Evolutionary conservation across 2,797 vertebrate genomes (phyloP).

Genomic region (Sebastiscus tertius): DNA sequence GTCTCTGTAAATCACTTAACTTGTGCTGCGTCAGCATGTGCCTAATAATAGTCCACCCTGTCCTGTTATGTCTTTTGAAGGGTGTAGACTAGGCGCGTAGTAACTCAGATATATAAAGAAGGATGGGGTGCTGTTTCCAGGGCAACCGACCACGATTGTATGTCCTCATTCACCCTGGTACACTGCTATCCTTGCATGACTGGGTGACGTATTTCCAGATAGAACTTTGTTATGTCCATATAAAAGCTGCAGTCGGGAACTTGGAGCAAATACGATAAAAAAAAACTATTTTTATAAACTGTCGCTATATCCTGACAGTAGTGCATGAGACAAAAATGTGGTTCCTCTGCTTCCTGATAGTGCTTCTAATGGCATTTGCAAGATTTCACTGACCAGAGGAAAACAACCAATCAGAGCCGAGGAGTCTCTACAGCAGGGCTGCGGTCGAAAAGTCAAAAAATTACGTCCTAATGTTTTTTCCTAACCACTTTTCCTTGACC

Average conservation of each 20-base stretch:
- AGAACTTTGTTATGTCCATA: conserved; percentile 10
- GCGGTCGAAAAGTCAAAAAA: too few relatives aligned
- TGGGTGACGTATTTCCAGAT: conserved; percentile 6
- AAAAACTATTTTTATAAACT: neutral
- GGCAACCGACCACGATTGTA: conserved; percentile 34
- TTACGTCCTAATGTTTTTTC: too few relatives aligned
- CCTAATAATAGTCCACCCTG: conserved; percentile 67
- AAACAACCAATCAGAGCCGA: too few relatives aligned
- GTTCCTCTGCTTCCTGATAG: too few relatives aligned
- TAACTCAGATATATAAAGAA: conserved; percentile 40
- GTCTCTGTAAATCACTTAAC: conserved; percentile 62
- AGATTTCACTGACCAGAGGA: too few relatives aligned
- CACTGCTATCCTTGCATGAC: conserved; percentile 23
- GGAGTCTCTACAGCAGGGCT: too few relatives aligned
- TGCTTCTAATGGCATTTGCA: too few relatives aligned
- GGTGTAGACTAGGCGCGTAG: conserved; percentile 9
- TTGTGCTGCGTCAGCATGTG: conserved; percentile 60
- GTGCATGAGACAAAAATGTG: too few relatives aligned
- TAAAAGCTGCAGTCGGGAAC: neutral
- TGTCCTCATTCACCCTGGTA: conserved; percentile 28
- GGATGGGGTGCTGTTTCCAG: conserved; percentile 47
- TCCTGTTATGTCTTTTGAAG: conserved; percentile 50
- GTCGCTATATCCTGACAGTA: neutral
- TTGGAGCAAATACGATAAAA: neutral
- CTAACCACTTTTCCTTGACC: too few relatives aligned